These are phyloP conservation scores for Muraenolepis orangiensis DNA, from an alignment of 2,797 vertebrate genomes.

Conservation along the genomic window DNA sequence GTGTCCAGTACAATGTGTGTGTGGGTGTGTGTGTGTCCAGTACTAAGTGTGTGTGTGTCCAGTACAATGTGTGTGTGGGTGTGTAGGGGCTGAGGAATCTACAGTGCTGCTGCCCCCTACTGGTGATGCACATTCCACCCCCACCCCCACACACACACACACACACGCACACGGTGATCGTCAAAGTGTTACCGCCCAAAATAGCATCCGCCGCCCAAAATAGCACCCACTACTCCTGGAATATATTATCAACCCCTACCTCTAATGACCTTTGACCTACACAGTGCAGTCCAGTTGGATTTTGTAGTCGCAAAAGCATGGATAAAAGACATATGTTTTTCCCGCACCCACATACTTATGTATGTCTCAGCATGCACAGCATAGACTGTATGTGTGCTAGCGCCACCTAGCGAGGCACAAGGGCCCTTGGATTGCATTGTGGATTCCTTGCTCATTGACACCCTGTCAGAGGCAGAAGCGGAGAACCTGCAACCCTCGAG, in stretches of 20 bases:
- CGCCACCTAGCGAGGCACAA: not conserved
- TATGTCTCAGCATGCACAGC: no score
- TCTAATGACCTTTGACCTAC: not conserved
- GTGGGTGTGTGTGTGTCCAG: no score
- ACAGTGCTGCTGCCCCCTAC: slow-evolving; percentile 64
- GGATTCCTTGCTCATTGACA: not conserved
- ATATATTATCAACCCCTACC: not conserved
- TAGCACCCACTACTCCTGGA: not conserved
- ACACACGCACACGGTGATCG: not conserved
- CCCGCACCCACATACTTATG: not conserved
- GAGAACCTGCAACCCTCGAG: not conserved
- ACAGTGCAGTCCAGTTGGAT: not conserved
- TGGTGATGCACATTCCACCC: slow-evolving; percentile 27
- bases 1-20: no score
- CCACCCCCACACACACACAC: no score
- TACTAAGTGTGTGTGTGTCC: not conserved
- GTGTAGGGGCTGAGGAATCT: slow-evolving; percentile 8
- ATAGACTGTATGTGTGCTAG: not conserved
- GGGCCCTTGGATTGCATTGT: not conserved
- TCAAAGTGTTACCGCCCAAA: not conserved
- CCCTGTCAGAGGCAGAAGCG: not conserved
- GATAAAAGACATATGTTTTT: not conserved
- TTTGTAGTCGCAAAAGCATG: not conserved
- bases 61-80: slow-evolving; percentile 12
- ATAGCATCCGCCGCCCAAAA: not conserved